Percentiles rank a stretch among this genome's conserved stretches.
These are phyloP conservation scores for Holacanthus passer DNA, from an alignment of 2,113 vertebrate species.

Conservation along the genomic window DNA sequence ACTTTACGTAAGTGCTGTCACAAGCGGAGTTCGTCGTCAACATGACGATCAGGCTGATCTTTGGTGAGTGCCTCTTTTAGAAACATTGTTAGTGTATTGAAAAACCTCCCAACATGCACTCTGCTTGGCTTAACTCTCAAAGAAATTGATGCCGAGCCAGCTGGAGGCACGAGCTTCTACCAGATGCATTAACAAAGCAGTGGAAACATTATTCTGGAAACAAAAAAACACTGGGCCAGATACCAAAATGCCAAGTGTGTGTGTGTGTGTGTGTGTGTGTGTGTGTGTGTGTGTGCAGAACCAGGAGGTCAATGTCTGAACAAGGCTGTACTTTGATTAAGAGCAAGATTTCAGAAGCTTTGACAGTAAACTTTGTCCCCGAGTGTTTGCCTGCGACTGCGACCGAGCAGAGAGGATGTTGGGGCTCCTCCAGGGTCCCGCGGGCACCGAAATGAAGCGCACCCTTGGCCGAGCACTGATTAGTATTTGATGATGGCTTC, in stretches of 20 bases:
- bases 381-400: slow-evolving; percentile 32
- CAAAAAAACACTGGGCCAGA: background rate
- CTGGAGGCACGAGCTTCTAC: background rate
- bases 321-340: slow-evolving; percentile 43
- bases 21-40: too few species aligned
- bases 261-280: slow-evolving; percentile 4
- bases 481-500: slow-evolving; percentile 41
- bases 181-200: slow-evolving; percentile 3
- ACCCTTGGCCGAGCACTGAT: slow-evolving; percentile 63
- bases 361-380: slow-evolving; percentile 48
- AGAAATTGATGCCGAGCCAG: background rate
- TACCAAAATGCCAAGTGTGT: slow-evolving; percentile 24
- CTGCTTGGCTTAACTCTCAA: background rate
- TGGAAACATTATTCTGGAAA: slow-evolving; percentile 29
- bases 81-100: too few species aligned
- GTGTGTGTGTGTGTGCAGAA: slow-evolving; percentile 19
- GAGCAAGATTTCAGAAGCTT: slow-evolving; percentile 34
- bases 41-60: background rate
- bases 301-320: slow-evolving; percentile 19
- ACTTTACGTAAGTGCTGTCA: too few species aligned
- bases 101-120: slow-evolving; percentile 2
- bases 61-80: background rate
- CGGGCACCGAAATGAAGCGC: slow-evolving; percentile 56
- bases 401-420: background rate
- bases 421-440: slow-evolving; percentile 40